A percentile compares a stretch with the other conserved stretches of the same genome.
These are phyloP conservation scores for Zygothrica quintamaculata DNA, from an alignment of 2,888 invertebrate genomes.

Conservation along the genomic window DNA sequence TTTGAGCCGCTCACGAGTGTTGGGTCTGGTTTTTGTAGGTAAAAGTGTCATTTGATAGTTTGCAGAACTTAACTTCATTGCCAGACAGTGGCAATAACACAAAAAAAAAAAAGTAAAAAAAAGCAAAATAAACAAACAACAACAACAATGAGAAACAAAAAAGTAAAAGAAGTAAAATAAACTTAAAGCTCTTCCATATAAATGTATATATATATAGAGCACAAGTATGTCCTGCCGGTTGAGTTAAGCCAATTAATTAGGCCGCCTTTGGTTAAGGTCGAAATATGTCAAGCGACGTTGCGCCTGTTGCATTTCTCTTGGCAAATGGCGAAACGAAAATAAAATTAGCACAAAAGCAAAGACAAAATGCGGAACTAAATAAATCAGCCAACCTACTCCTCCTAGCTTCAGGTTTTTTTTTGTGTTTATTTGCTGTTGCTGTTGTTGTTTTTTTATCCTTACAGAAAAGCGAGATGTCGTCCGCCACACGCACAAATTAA, in stretches of 20 bases:
- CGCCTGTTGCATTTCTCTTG: constrained; percentile 70
- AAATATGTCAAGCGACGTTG: constrained; percentile 73
- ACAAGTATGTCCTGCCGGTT: constrained; percentile 32
- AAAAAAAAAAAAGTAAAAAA: constrained; percentile 6
- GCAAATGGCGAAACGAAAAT: constrained; percentile 36
- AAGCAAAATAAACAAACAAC: constrained; percentile 23
- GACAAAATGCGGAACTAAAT: constrained; percentile 74
- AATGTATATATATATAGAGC: neutral
- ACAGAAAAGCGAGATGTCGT: too few species aligned
- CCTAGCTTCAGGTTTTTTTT: too few species aligned
- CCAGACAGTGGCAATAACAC: constrained; percentile 8
- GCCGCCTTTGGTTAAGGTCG: constrained; percentile 54
- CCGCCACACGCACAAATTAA: constrained; percentile 69
- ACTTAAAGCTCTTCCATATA: constrained; percentile 52
- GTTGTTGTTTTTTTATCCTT: too few species aligned
- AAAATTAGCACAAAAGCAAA: constrained; percentile 57
- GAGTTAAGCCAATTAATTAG: constrained; percentile 75
- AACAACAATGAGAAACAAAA: constrained; percentile 4
- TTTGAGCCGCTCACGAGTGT: constrained; percentile 28
- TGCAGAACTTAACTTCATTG: constrained; percentile 48
- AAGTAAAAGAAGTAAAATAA: too few species aligned
- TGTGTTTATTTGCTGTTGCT: too few species aligned
- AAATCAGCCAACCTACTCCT: constrained; percentile 50
- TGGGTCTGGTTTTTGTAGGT: constrained; percentile 44
- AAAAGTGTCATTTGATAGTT: constrained; percentile 74